Percentiles rank a stretch among this genome's conserved stretches.
Evolutionary conservation across 2,113 vertebrate genomes (phyloP).

Genomic region (Peromyscus leucopus): DNA sequence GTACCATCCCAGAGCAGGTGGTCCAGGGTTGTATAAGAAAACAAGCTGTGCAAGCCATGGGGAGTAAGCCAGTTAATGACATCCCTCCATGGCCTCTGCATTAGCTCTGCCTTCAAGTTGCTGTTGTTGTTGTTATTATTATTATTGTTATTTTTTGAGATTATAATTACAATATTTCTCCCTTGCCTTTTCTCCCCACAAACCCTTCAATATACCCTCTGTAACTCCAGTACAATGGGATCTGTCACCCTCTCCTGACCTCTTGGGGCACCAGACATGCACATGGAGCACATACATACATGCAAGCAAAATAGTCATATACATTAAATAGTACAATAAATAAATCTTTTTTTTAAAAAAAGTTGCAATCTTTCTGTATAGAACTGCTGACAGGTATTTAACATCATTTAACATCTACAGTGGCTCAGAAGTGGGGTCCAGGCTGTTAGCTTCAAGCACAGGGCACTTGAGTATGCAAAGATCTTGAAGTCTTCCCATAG

Average conservation of each 20-base stretch:
- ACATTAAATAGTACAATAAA: not conserved
- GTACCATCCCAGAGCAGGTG: not conserved
- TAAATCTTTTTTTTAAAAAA: not conserved
- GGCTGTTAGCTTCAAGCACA: not conserved
- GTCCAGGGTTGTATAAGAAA: not conserved
- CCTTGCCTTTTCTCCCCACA: not conserved
- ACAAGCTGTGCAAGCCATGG: not conserved
- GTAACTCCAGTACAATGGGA: not conserved
- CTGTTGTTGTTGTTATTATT: not conserved
- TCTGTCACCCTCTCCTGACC: not conserved
- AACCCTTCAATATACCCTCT: not conserved
- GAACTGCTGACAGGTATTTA: not conserved
- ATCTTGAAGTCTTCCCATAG: not conserved
- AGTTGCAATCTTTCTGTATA: not conserved
- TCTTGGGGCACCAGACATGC: not conserved
- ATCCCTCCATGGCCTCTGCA: not conserved
- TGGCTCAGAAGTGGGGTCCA: not conserved
- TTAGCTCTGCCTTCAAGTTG: not conserved
- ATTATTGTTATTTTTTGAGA: not conserved
- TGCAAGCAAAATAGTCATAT: not conserved
- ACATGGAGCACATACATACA: not conserved
- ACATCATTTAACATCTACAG: not conserved
- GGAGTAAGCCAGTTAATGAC: not conserved
- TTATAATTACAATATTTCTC: not conserved
- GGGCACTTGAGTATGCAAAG: accelerated